Evolutionary conservation across 2,797 vertebrate species (phyloP), one percentile per base, ranked within the genome.

Genomic region (Benthosema pterotum): DNA sequence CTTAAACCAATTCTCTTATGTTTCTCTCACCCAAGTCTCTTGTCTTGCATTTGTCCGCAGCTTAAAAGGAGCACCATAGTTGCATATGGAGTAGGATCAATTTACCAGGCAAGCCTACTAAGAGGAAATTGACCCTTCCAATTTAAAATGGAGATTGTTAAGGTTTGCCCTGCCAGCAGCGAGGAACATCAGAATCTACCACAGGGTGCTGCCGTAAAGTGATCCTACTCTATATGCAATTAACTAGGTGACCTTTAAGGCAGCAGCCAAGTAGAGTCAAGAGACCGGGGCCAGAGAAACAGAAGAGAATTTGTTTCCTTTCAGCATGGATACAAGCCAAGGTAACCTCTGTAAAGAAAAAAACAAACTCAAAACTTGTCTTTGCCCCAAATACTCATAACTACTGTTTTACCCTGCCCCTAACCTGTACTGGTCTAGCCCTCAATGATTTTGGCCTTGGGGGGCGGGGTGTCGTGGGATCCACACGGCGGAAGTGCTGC

Each of bases 91-190:
- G 70, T 17, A 16, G 77, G 88, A 91, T 92, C 88, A 85, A 79
- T 87, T 92, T 91, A 89, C 89, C 5, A 5, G 5, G 22, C 22
- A 25, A 25, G 0, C 22, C 3, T 25, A 25, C 22, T 25, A 25
- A 25, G 52, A 87, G 80, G 84, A 90, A 92, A 88, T 69, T 64
- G 86, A 92, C 80, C 83, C 88, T 28, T 52, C 70, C 54, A 67
- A 77, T 87, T 86, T 85, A 81, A 84, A 80, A 85, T 88, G 84
- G 80, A 88, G 78, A 85, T 84, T 74, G 84, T 80, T 85, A 79
- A 77, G 72, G 79, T 81, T n/a, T 76, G 76, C 66, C 81, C 63
- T 77, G 73, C 71, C 82, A 70, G 79, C 59, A 69, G 69, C 60
- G 55, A 52, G 79, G 48, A 67, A 69, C 62, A 77, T 63, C 69